A percentile compares a stretch with the other conserved stretches of the same genome.
These are phyloP conservation scores for Ispidina lecontei DNA, from an alignment of 2,797 vertebrate genomes.

Conservation along the genomic window DNA sequence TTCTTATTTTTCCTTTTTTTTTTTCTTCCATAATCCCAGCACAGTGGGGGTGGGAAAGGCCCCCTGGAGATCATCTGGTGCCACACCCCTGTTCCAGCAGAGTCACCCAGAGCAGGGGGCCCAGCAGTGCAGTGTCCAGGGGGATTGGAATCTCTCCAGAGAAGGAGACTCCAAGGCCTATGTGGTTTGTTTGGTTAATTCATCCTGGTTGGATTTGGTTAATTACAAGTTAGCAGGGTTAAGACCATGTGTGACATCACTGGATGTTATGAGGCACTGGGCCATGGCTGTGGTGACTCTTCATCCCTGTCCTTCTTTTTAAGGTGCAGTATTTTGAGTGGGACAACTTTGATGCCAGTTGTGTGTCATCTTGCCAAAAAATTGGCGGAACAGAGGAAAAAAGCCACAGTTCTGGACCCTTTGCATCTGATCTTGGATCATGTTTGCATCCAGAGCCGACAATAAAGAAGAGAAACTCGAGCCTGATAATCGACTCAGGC, in stretches of 20 bases:
- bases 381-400: neutral
- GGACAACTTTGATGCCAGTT: neutral
- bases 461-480: neutral
- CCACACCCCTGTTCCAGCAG: too few relatives aligned
- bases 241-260: neutral
- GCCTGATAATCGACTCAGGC: neutral
- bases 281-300: accelerated
- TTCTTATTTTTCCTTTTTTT: neutral
- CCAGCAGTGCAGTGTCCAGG: too few relatives aligned
- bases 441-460: neutral
- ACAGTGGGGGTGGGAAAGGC: too few relatives aligned
- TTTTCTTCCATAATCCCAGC: too few relatives aligned
- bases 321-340: neutral
- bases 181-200: neutral
- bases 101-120: too few relatives aligned
- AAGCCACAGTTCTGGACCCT: neutral
- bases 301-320: neutral
- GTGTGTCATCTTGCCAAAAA: neutral
- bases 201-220: neutral
- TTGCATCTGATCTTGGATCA: neutral
- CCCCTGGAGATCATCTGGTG: too few relatives aligned
- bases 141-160: too few relatives aligned
- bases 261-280: neutral
- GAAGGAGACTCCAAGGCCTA: too few relatives aligned
- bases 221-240: neutral